A percentile compares a stretch with the other conserved stretches of the same genome.
Conservation (phyloP, 2,797 vertebrate species). For the Lycodopsis pacificus region DNA sequence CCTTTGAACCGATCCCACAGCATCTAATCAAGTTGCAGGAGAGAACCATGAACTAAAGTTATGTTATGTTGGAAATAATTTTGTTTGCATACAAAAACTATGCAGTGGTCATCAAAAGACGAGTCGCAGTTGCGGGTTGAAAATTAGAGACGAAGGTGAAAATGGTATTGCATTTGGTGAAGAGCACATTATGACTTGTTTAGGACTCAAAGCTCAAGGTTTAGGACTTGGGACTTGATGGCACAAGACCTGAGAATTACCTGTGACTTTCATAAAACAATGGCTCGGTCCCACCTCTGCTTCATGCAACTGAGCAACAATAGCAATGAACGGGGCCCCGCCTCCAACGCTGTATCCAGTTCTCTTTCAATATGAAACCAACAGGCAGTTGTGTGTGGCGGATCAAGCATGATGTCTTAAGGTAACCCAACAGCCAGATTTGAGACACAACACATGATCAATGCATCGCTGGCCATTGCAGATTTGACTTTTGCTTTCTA, state of each 20-base stretch:
- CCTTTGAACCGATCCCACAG: background rate
- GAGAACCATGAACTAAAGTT: background rate
- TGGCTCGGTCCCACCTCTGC: background rate
- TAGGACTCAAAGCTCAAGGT: background rate
- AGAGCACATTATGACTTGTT: background rate
- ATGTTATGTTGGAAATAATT: background rate
- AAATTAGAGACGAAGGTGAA: background rate
- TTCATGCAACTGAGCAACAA: background rate
- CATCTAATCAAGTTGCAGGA: background rate
- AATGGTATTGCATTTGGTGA: background rate
- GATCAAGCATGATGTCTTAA: accelerated
- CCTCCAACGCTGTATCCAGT: background rate
- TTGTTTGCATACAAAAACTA: background rate
- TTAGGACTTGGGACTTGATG: background rate
- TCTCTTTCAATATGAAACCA: background rate
- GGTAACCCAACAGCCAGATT: background rate
- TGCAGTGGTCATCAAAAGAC: background rate
- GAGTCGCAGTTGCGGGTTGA: background rate
- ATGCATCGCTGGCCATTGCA: background rate
- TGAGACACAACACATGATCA: conserved; percentile 7
- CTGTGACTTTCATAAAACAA: background rate
- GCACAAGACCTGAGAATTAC: background rate
- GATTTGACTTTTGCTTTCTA: conserved; percentile 27
- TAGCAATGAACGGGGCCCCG: background rate
- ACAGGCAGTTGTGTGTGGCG: background rate